Conservation (phyloP, 2,797 vertebrate genomes). For the Sandelia bainsii region DNA sequence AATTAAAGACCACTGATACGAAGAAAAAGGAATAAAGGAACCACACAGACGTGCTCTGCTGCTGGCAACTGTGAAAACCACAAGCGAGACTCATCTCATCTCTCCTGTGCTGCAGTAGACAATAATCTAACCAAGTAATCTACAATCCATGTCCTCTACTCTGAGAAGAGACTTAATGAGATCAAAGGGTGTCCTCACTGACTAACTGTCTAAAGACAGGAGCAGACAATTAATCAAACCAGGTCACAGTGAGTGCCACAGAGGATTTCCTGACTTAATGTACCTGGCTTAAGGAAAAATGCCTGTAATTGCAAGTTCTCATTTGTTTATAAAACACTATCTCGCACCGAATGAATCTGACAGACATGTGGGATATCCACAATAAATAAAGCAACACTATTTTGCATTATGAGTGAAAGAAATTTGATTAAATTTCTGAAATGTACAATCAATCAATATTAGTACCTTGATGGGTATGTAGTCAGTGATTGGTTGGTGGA, state of each 20-base stretch:
- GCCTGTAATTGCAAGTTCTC: background rate
- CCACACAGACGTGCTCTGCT: background rate
- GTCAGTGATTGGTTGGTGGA: constrained; percentile 89
- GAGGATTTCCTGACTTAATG: constrained; percentile 7
- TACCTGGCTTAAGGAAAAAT: constrained; percentile 9
- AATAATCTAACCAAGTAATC: constrained; percentile 46
- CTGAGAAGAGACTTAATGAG: constrained; percentile 54
- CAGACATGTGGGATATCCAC: background rate
- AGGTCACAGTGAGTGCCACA: constrained; percentile 15
- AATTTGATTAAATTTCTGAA: background rate
- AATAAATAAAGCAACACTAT: background rate
- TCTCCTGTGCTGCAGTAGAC: constrained; percentile 5
- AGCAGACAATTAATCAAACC: constrained; percentile 35
- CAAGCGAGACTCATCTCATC: background rate
- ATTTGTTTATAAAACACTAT: constrained; percentile 3
- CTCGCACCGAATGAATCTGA: background rate
- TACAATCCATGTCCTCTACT: constrained; percentile 24
- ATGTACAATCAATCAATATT: background rate
- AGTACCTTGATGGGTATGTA: constrained; percentile 97
- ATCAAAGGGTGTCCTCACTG: constrained; percentile 41
- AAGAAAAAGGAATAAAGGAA: background rate
- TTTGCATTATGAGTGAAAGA: background rate
- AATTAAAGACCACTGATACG: background rate
- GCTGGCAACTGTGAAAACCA: constrained; percentile 19
- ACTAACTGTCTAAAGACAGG: constrained; percentile 27